phyloP scores from a whole-genome alignment of 35 echinoderm and acorn worm genomes.

The Ptychodera flava region DNA sequence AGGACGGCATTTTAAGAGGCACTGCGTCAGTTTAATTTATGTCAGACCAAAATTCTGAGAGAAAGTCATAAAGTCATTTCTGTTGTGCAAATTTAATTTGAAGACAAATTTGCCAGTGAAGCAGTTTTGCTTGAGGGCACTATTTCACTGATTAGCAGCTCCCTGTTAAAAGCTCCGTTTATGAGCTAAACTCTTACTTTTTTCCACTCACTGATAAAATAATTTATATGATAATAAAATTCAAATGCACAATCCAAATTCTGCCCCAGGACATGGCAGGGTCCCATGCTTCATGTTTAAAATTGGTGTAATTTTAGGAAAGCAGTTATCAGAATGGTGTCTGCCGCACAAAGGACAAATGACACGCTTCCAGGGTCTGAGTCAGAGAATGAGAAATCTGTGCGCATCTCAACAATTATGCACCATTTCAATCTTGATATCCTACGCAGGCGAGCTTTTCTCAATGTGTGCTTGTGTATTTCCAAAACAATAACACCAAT shows the following conservation, averaged over 20 bases:
- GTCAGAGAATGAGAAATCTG: too few species aligned
- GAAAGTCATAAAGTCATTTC: background rate
- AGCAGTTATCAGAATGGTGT: background rate
- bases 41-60: background rate
- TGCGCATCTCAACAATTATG: too few species aligned
- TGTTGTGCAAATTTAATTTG: background rate
- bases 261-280: background rate
- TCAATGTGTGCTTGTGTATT: too few species aligned
- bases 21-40: too few species aligned
- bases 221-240: constrained; percentile 3
- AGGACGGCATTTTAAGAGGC: too few species aligned
- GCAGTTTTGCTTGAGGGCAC: background rate
- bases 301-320: background rate
- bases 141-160: background rate
- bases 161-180: background rate
- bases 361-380: background rate
- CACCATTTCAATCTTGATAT: too few species aligned
- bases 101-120: background rate
- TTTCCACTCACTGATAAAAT: background rate
- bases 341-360: background rate
- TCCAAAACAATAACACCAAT: too few species aligned
- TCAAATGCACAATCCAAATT: background rate
- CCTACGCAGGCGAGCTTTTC: too few species aligned
- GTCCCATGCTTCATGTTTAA: background rate
- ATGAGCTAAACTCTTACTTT: background rate